Evolutionary conservation across 23 tunicate genomes (phyloP).

Genomic region (Phallusia fumigata): DNA sequence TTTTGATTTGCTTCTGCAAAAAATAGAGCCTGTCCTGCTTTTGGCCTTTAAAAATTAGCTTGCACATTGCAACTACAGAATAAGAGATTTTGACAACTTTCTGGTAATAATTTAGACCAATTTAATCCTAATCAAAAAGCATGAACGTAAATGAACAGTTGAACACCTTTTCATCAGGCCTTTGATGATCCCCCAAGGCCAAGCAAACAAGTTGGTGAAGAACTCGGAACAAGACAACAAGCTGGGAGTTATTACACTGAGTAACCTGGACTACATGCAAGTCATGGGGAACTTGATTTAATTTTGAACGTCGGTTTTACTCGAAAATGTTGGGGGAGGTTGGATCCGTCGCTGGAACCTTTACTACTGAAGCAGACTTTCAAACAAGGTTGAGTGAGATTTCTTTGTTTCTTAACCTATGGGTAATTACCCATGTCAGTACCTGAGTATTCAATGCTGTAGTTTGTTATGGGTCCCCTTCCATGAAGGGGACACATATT

Average conservation of each 20-base stretch:
- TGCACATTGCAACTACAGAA: too few relatives aligned
- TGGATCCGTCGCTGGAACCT: conserved; percentile 99
- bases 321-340: conserved; percentile 92
- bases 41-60: too few relatives aligned
- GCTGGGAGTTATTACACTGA: conserved; percentile 81
- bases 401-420: too few relatives aligned
- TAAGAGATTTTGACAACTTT: too few relatives aligned
- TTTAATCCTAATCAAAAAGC: too few relatives aligned
- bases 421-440: too few relatives aligned
- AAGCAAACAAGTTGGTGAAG: conserved; percentile 96
- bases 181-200: conserved; percentile 98
- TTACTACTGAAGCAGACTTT: conserved; percentile 94
- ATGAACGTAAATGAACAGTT: not conserved
- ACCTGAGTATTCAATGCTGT: too few relatives aligned
- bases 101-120: too few relatives aligned
- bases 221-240: conserved; percentile 95
- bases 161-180: conserved; percentile 55
- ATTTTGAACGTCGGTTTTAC: conserved; percentile 91
- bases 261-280: conserved; percentile 87
- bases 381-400: conserved; percentile 88
- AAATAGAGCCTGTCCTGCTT: too few relatives aligned
- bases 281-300: conserved; percentile 96
- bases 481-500: too few relatives aligned
- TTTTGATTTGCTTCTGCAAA: too few relatives aligned
- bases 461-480: too few relatives aligned